Conservation (phyloP, 2,113 vertebrate species). For the Cololabis saira region DNA sequence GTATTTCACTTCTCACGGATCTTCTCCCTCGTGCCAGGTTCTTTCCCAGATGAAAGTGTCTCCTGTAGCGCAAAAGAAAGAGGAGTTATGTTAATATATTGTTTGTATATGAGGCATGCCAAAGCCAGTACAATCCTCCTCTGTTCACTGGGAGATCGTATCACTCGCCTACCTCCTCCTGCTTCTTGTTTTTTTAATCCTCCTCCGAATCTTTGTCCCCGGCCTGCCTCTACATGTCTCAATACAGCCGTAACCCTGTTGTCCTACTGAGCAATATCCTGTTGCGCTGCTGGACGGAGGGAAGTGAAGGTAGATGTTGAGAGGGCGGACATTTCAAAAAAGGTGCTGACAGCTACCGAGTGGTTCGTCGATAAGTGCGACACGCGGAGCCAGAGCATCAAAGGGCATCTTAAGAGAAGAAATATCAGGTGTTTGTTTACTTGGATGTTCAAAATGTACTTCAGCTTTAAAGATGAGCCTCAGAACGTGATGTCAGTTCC, state of each 20-base stretch:
- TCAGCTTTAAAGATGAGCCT: neutral
- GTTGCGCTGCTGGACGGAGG: slow-evolving; percentile 45
- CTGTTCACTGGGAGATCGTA: slow-evolving; percentile 62
- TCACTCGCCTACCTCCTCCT: slow-evolving; percentile 52
- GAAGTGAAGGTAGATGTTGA: neutral
- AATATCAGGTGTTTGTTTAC: neutral
- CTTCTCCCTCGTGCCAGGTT: slow-evolving; percentile 21
- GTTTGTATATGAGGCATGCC: slow-evolving; percentile 48
- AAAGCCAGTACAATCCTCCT: slow-evolving; percentile 56
- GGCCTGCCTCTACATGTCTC: slow-evolving; percentile 76
- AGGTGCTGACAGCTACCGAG: neutral
- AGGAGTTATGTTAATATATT: slow-evolving; percentile 54
- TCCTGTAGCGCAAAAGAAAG: slow-evolving; percentile 38
- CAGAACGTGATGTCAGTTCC: slow-evolving; percentile 47
- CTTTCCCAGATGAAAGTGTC: slow-evolving; percentile 29
- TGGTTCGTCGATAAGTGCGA: slow-evolving; percentile 23
- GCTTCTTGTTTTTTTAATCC: slow-evolving; percentile 57
- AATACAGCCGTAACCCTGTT: slow-evolving; percentile 42
- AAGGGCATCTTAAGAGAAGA: neutral
- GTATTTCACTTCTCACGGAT: slow-evolving; percentile 1
- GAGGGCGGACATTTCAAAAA: slow-evolving; percentile 5
- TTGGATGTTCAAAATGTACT: slow-evolving; percentile 20
- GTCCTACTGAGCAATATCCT: slow-evolving; percentile 72
- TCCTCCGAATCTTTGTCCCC: slow-evolving; percentile 62
- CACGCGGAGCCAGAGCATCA: slow-evolving; percentile 31